A percentile compares a stretch with the other conserved stretches of the same genome.
Conservation (phyloP, 2,113 vertebrate species). For the Platycercus adscitus region DNA sequence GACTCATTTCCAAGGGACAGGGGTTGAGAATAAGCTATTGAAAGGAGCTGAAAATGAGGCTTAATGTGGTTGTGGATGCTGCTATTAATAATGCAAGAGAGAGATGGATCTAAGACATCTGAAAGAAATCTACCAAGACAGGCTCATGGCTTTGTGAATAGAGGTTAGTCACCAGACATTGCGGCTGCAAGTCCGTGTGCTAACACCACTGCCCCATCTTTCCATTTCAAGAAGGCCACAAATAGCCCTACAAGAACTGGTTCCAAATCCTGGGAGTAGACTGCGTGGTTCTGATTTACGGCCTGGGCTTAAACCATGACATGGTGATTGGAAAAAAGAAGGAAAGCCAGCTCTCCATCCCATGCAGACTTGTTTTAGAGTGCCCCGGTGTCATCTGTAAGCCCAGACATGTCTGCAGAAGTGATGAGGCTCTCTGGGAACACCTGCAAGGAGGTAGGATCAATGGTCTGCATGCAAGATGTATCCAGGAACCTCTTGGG, state of each 20-base stretch:
- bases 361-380: neutral
- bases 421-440: neutral
- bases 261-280: neutral
- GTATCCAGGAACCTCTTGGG: neutral
- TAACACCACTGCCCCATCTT: neutral
- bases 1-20: neutral
- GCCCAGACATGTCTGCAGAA: neutral
- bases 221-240: neutral
- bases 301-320: too few species aligned
- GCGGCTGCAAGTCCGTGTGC: neutral
- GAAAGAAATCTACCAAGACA: neutral
- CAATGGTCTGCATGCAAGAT: neutral
- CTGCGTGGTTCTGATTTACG: too few species aligned
- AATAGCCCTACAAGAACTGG: neutral
- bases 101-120: neutral
- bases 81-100: conserved; percentile 50
- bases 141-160: neutral
- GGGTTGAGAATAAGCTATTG: neutral
- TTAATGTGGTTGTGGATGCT: conserved; percentile 19
- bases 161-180: neutral
- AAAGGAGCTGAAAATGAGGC: neutral
- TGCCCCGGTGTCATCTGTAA: neutral
- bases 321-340: neutral
- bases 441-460: neutral
- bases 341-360: neutral